Evolutionary conservation across 2,888 invertebrate genomes (phyloP).

Genomic region (Oscheius sp.): DNA sequence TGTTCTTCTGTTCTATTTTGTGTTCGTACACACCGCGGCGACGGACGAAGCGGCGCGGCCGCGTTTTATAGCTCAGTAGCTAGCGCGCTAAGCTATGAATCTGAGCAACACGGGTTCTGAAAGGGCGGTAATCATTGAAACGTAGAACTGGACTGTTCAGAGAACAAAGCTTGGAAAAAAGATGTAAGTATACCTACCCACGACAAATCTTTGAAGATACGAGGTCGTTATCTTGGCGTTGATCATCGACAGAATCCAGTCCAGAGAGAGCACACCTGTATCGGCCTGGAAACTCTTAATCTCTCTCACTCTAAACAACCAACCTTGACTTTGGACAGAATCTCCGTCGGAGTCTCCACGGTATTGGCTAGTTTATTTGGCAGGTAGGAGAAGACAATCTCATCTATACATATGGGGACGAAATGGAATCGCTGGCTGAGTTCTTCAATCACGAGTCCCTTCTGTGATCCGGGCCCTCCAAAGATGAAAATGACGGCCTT

Average conservation of each 20-base stretch:
- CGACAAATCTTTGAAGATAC: conserved; percentile 58
- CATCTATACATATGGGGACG: conserved; percentile 64
- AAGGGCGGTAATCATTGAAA: too few relatives aligned
- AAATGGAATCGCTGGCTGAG: conserved; percentile 69
- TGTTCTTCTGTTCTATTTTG: too few relatives aligned
- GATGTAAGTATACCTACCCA: conserved; percentile 39
- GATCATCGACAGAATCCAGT: conserved; percentile 72
- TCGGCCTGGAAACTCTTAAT: conserved; percentile 59
- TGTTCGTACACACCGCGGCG: too few relatives aligned
- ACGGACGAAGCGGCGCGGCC: too few relatives aligned
- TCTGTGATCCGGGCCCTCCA: conserved; percentile 72
- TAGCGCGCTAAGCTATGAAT: too few relatives aligned
- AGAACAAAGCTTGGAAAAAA: too few relatives aligned
- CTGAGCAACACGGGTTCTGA: too few relatives aligned
- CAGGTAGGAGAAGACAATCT: conserved; percentile 70
- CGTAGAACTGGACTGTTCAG: too few relatives aligned
- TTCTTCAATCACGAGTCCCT: conserved; percentile 71
- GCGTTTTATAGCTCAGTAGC: too few relatives aligned
- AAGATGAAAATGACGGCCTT: conserved; percentile 66
- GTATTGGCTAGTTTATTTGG: conserved; percentile 69
- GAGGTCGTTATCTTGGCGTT: conserved; percentile 61
- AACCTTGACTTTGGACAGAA: conserved; percentile 64
- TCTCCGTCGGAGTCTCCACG: conserved; percentile 63
- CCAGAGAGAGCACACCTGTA: conserved; percentile 64
- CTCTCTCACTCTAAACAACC: neutral